Evolutionary conservation across 2,888 invertebrate species (phyloP).

Genomic region (Leptopilina drosophilae): DNA sequence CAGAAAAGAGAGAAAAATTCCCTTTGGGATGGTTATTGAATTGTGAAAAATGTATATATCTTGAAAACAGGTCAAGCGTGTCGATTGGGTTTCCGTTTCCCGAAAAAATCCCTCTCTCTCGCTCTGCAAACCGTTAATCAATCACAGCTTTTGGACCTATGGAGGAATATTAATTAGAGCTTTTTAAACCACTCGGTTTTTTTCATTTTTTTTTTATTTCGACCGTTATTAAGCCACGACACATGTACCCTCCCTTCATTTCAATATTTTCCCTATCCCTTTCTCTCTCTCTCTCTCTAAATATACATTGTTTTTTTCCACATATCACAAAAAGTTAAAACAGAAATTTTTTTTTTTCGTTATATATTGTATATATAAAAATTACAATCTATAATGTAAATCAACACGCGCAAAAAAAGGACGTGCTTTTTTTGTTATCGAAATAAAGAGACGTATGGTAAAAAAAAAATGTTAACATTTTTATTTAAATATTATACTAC

Average conservation of each 20-base stretch:
- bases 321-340: background rate
- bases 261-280: background rate
- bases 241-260: background rate
- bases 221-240: background rate
- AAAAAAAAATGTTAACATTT: background rate
- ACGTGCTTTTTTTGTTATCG: background rate
- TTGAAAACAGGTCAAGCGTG: slow-evolving; percentile 31
- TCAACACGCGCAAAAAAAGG: background rate
- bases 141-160: background rate
- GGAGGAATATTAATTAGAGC: slow-evolving; percentile 28
- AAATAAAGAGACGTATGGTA: background rate
- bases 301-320: background rate
- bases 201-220: background rate
- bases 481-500: background rate
- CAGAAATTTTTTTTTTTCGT: background rate
- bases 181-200: background rate
- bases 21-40: slow-evolving; percentile 34
- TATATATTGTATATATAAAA: background rate
- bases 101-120: slow-evolving; percentile 3
- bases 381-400: slow-evolving; percentile 2
- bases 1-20: slow-evolving; percentile 13
- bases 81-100: slow-evolving; percentile 22
- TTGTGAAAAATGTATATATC: slow-evolving; percentile 24
- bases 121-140: slow-evolving; percentile 6
- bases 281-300: background rate